Evolutionary conservation across 2,113 vertebrate genomes (phyloP).

Genomic region (Paramormyrops kingsleyae): DNA sequence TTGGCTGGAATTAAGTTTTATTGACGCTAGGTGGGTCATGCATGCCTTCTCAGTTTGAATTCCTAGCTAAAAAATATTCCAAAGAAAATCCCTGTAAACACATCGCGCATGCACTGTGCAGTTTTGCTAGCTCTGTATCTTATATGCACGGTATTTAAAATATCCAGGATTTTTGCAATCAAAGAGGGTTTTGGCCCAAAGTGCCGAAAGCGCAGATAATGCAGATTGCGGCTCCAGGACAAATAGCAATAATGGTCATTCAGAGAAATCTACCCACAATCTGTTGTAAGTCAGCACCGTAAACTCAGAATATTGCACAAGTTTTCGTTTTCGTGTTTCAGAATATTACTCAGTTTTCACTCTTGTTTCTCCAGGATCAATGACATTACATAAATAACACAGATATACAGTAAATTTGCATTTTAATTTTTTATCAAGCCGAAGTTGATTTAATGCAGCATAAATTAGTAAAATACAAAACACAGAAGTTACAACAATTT

Average conservation of each 20-base stretch:
- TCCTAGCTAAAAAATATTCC: constrained; percentile 89
- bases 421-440: neutral
- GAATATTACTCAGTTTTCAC: neutral
- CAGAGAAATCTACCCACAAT: neutral
- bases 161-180: neutral
- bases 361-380: neutral
- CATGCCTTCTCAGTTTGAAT: constrained; percentile 90
- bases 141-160: constrained; percentile 37
- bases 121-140: constrained; percentile 58
- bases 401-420: neutral
- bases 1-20: constrained; percentile 85
- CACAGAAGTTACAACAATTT: neutral
- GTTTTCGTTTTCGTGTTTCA: neutral
- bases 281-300: neutral
- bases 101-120: constrained; percentile 68
- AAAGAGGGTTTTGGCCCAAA: neutral
- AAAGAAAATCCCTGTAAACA: constrained; percentile 93
- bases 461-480: neutral
- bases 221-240: neutral
- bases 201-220: neutral
- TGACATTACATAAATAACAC: neutral
- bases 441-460: neutral
- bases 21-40: constrained; percentile 96
- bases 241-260: neutral
- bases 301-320: neutral